These are phyloP conservation scores for Leptodactylus fuscus DNA, from an alignment of 2,113 vertebrate species.

Conservation along the genomic window DNA sequence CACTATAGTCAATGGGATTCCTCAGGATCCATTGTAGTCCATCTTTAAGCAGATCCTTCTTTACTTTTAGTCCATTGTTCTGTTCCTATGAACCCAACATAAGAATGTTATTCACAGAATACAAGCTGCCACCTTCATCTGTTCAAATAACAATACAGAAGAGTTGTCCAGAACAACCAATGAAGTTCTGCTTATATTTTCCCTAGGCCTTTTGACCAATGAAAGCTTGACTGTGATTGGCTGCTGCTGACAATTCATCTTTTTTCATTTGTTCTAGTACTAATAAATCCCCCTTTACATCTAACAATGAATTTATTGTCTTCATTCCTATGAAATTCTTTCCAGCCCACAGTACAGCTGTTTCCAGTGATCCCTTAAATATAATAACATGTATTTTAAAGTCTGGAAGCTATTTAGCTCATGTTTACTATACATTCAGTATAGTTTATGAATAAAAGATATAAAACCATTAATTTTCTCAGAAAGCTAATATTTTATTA, in stretches of 20 bases:
- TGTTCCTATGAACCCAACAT: too few species aligned
- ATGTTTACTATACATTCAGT: neutral
- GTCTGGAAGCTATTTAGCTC: neutral
- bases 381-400: slow-evolving; percentile 5
- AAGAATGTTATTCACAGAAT: too few species aligned
- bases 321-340: neutral
- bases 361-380: slow-evolving; percentile 5
- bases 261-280: neutral
- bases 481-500: neutral
- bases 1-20: too few species aligned
- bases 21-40: too few species aligned
- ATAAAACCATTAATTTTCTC: neutral
- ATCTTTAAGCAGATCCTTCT: too few species aligned
- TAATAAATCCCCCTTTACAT: neutral
- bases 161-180: neutral
- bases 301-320: neutral
- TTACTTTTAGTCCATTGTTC: too few species aligned
- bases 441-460: slow-evolving; percentile 9
- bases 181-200: neutral
- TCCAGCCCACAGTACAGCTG: slow-evolving; percentile 2
- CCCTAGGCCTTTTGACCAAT: neutral
- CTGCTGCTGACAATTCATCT: neutral
- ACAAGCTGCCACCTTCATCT: too few species aligned
- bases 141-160: too few species aligned
- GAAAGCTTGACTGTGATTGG: neutral